Evolutionary conservation across 2,888 invertebrate species (phyloP).

Genomic region (Lamellibrachia satsuma): DNA sequence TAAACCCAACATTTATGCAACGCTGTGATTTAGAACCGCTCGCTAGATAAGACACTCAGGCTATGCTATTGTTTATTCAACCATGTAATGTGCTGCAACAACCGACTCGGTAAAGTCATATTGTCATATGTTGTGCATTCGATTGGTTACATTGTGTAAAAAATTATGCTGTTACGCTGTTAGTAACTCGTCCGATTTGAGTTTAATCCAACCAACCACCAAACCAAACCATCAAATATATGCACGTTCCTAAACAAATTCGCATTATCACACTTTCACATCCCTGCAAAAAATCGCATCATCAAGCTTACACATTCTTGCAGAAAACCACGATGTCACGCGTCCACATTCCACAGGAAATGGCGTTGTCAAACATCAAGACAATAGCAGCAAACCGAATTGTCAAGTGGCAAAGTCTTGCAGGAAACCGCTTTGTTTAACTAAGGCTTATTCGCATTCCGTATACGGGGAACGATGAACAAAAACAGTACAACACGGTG

Average conservation of each 20-base stretch:
- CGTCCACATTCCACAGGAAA: not conserved
- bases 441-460: not conserved
- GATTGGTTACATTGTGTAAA: no score
- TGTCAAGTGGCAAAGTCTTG: not conserved
- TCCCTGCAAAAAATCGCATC: not conserved
- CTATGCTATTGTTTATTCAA: no score
- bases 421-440: not conserved
- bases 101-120: no score
- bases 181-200: not conserved
- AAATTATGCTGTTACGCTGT: no score
- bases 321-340: not conserved
- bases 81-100: no score
- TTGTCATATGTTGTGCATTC: no score
- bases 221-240: not conserved
- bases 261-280: not conserved
- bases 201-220: not conserved
- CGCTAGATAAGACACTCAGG: no score
- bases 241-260: not conserved
- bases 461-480: not conserved
- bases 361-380: not conserved
- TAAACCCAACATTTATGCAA: no score
- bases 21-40: no score
- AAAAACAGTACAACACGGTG: not conserved
- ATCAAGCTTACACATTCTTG: not conserved
- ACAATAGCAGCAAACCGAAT: not conserved